phyloP scores from a whole-genome alignment of 2,888 invertebrate species.

The Aphidius colemani region DNA sequence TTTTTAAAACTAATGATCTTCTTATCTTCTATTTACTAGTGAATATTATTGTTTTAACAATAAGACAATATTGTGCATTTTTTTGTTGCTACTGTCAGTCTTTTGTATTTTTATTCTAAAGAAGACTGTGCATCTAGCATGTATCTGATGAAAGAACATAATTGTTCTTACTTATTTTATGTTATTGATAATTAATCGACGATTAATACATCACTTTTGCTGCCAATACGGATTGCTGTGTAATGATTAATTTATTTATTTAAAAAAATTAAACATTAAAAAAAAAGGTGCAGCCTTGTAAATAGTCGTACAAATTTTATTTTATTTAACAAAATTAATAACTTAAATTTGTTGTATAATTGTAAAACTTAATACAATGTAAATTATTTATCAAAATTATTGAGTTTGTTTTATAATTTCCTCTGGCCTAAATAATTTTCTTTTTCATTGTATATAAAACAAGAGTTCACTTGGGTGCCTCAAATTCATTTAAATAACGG shows the following conservation, averaged over 20 bases:
- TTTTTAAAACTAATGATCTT: neutral
- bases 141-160: neutral
- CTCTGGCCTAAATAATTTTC: too few species aligned
- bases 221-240: neutral
- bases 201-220: neutral
- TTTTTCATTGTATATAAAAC: too few species aligned
- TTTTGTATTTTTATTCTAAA: slow-evolving; percentile 34
- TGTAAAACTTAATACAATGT: too few species aligned
- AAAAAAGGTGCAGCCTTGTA: slow-evolving; percentile 40
- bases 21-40: too few species aligned
- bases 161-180: neutral
- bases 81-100: slow-evolving; percentile 50
- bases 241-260: slow-evolving; percentile 3
- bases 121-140: slow-evolving; percentile 53
- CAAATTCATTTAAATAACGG: too few species aligned
- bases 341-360: too few species aligned
- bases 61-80: neutral
- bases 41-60: neutral
- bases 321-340: too few species aligned
- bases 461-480: too few species aligned
- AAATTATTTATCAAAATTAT: too few species aligned
- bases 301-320: neutral
- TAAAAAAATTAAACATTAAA: slow-evolving; percentile 21
- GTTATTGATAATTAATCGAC: neutral
- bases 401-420: too few species aligned